Evolutionary conservation across 92 coral and sea anemone genomes (phyloP).

Genomic region (Porites lobata): DNA sequence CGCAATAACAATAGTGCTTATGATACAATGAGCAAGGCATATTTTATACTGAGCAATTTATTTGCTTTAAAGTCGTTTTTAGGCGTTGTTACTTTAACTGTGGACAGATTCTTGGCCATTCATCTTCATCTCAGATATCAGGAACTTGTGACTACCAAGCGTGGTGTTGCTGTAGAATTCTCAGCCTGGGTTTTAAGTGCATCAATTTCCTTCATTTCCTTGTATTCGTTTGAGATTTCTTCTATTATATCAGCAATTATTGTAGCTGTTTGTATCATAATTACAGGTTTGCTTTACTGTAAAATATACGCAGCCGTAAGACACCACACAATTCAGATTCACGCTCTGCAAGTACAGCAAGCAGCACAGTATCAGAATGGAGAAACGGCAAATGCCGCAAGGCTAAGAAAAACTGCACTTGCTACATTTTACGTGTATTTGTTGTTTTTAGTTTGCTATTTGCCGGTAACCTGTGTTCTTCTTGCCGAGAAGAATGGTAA

Average conservation of each 20-base stretch:
- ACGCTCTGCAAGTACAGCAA: not conserved
- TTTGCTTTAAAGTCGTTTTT: not conserved
- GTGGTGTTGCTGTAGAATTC: not conserved
- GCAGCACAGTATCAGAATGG: not conserved
- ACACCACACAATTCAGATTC: constrained; percentile 7
- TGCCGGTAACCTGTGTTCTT: not conserved
- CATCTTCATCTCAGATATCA: constrained; percentile 27
- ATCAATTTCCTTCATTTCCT: not conserved
- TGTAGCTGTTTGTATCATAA: not conserved
- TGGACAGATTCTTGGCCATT: constrained; percentile 15
- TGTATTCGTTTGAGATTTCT: not conserved
- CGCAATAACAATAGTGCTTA: not conserved
- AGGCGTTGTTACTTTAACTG: constrained; percentile 4
- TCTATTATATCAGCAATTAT: not conserved
- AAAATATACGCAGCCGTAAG: not conserved
- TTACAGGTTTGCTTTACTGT: not conserved
- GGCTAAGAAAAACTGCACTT: not conserved
- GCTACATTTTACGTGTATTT: constrained; percentile 14
- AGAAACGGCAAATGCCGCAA: not conserved
- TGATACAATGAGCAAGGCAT: not conserved
- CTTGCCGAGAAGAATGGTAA: not conserved
- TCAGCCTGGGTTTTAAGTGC: constrained; percentile 1
- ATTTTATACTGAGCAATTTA: not conserved
- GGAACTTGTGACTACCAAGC: constrained; percentile 21
- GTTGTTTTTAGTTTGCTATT: constrained; percentile 6